Base-by-base conservation (phyloP, 2,113 vertebrate genomes). In the Mormyrus iriodes region DNA sequence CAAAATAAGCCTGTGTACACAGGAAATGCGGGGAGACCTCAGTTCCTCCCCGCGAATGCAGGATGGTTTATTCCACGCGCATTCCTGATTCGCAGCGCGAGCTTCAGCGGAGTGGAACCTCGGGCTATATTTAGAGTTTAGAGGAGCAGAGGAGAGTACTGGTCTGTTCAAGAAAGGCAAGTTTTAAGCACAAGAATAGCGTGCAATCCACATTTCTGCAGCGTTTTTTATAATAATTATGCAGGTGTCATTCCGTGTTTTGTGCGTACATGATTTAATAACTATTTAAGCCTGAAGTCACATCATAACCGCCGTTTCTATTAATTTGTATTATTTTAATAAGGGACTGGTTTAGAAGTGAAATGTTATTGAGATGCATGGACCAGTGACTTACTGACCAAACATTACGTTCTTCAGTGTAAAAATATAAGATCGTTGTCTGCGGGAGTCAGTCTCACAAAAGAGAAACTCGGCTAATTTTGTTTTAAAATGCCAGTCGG, bases 51-150 rank as follows among this genome's bases (percentile, higher is more conserved):
- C 96, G 97, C 94, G 96, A 97, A 97, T 97, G 97, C 96, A 96
- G 97, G 96, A 96, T 97, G 95, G 97, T 97, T 97, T 98, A 97
- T 98, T 97, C 96, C 96, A 96, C 94, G 92, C 96, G 96, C 98
- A 98, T 98, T 99, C 97, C 97, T 97, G 97, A 96, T 97, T 96
- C 90, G 93, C 92, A 91, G 89, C 90, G n/a, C 90, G 42, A 92
- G 94, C 93, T 94, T 95, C 92, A 91, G 95, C 95, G 94, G 94
- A 96, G 93, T 91, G 90, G 93, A 88, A 95, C 94, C 93, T 92
- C 89, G 91, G 92, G 95, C 96, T 98, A 97, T 97, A 97, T 97
- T 98, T 97, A 98, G 97, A 94, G 94, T 94, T 94, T 91, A 94
- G 95, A 96, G 94, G 95, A 95, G 94, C 92, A 93, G 44, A 27